phyloP scores from a whole-genome alignment of 2,797 vertebrate species.

The Rousettus madagascariensis region DNA sequence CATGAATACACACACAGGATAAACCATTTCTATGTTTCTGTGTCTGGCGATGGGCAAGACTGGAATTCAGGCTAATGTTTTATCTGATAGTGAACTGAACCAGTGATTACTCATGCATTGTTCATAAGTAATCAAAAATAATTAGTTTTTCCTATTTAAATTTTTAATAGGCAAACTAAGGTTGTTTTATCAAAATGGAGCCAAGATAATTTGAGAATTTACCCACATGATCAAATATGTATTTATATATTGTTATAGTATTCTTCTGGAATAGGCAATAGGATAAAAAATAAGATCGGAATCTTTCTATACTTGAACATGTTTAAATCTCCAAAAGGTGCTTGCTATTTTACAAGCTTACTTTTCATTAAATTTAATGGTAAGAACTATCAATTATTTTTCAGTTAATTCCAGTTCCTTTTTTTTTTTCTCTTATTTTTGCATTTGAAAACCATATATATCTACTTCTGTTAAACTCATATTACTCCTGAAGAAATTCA shows the following conservation, averaged over 20 bases:
- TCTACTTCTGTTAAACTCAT: not conserved
- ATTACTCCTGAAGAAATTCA: not conserved
- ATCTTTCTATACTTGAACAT: not conserved
- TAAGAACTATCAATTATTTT: constrained; percentile 23
- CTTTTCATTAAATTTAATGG: constrained; percentile 33
- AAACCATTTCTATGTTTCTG: no score
- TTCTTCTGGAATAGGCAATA: not conserved
- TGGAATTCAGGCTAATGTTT: not conserved
- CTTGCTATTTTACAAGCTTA: not conserved
- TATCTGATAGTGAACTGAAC: not conserved
- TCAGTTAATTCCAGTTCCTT: not conserved
- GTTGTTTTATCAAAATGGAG: not conserved
- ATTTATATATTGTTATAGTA: not conserved
- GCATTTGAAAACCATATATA: not conserved
- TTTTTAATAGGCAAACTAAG: not conserved
- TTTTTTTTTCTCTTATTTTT: not conserved
- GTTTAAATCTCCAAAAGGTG: not conserved
- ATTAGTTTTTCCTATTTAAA: constrained; percentile 35
- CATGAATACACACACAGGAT: no score
- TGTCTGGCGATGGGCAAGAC: not conserved
- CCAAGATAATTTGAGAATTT: constrained; percentile 21
- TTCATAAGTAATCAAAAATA: constrained; percentile 8
- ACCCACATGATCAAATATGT: not conserved
- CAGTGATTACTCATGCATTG: not conserved
- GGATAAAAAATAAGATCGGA: not conserved